Evolutionary conservation across 2,888 invertebrate genomes (phyloP).

Genomic region (Calliopum simillimum): DNA sequence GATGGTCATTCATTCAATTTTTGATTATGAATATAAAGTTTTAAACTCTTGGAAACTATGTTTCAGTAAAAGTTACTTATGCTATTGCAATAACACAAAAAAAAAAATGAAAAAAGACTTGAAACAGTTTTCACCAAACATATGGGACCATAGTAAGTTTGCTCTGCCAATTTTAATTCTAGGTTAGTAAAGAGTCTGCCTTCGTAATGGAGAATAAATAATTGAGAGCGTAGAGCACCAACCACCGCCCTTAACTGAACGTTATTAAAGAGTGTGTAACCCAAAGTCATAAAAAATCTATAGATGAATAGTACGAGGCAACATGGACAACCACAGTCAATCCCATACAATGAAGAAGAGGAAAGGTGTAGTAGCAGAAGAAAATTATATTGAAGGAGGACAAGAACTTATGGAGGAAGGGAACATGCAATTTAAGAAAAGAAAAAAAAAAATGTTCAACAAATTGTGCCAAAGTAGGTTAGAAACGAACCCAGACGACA

Average conservation of each 20-base stretch:
- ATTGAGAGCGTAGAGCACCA: background rate
- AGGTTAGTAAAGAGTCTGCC: constrained; percentile 6
- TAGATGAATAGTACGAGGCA: background rate
- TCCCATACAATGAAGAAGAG: background rate
- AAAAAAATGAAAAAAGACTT: background rate
- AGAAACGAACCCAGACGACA: constrained; percentile 5
- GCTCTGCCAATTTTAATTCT: background rate
- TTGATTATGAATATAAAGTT: too few relatives aligned
- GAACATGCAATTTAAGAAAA: background rate
- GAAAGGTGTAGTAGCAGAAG: background rate
- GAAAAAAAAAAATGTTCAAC: background rate
- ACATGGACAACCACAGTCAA: background rate
- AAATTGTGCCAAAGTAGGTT: constrained; percentile 33
- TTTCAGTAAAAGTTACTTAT: too few relatives aligned
- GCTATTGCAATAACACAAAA: background rate
- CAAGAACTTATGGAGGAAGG: background rate
- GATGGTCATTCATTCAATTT: too few relatives aligned
- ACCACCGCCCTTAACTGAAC: background rate
- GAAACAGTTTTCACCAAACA: background rate
- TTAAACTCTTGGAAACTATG: too few relatives aligned
- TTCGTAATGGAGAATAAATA: constrained; percentile 2
- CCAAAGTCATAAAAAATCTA: background rate
- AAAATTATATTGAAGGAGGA: background rate
- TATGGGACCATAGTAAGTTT: background rate
- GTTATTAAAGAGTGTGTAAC: too few relatives aligned